Base-by-base conservation (phyloP, 1,140 invertebrate species). In the Trissolcus basalis region DNA sequence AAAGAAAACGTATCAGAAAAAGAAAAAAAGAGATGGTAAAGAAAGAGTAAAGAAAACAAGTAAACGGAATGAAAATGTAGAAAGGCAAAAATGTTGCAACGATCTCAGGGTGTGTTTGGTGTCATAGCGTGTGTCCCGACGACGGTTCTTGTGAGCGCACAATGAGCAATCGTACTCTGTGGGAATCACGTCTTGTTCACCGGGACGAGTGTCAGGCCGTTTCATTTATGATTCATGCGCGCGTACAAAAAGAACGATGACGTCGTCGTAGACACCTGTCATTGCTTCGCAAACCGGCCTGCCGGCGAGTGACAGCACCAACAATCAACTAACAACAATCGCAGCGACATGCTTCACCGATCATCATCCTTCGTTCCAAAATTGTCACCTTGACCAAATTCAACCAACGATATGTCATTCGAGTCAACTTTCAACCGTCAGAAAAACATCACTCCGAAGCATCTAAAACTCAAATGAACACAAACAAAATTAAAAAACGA, bases 211-310 rank as follows among this genome's bases (percentile, higher is more conserved):
- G 68, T 53, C 64, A 63, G 63, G 53, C 19, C 53, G 58, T 27
- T 13, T 64, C 12, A 49, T 27, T 64, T 60, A 60, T 76, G 72
- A 76, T 69, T 76, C 59, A 76, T 64, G 36, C 63, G 59, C 35
- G 59, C 35, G 35, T 59, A 45, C 48, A 63, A 72, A 71, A 77
- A 55, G 56, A 68, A 56, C 39, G 61, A 63, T 77, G 68, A 71
- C 74, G 74, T 61, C 45, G 63, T 77, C 43, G 54, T 58, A 48
- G 74, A 70, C 74, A 77, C 74, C 74, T 77, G 74, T 77, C 74
- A 77, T 67, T 47, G 67, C 19, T 43, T 51, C 70, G 45, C n/a
- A 49, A 65, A 70, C 74, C 67, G 67, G 74, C 68, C 56, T 60
- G 51, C 74, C 74, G 74, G 74, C 74, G 19, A 63, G 36, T 68